A percentile compares a stretch with the other conserved stretches of the same genome.
These are phyloP conservation scores for Ostrea edulis DNA, from an alignment of 1,140 invertebrate genomes.

Conservation along the genomic window DNA sequence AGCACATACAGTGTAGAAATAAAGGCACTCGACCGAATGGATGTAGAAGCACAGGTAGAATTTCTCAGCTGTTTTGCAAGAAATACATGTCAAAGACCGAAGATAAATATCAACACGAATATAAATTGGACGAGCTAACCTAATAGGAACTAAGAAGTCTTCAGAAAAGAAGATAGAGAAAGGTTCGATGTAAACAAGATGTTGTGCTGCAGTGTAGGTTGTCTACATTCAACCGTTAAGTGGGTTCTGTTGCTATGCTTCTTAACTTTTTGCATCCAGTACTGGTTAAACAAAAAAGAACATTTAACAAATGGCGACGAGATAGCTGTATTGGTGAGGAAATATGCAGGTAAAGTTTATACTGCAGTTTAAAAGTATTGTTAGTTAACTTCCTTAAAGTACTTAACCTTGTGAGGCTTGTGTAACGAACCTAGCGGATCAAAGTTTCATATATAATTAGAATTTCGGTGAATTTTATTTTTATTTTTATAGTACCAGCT, in stretches of 20 bases:
- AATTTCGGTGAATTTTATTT: not conserved
- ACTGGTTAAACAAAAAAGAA: conserved; percentile 68
- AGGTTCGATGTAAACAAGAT: conserved; percentile 6
- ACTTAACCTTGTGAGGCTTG: too few species aligned
- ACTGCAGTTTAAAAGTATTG: too few species aligned
- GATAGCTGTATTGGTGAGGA: conserved; percentile 65
- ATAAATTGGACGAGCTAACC: not conserved
- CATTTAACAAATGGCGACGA: conserved; percentile 66
- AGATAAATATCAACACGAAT: not conserved
- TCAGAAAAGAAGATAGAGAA: not conserved
- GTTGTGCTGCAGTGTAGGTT: conserved; percentile 1
- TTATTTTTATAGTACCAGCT: too few species aligned
- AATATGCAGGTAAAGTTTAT: conserved; percentile 69
- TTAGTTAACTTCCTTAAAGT: too few species aligned
- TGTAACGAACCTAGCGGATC: conserved; percentile 2
- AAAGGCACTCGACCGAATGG: too few species aligned
- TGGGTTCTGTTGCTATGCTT: conserved; percentile 57
- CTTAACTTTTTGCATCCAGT: conserved; percentile 67
- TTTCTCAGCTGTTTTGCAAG: too few species aligned
- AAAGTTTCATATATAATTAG: not conserved
- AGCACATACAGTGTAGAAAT: too few species aligned
- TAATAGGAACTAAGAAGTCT: not conserved
- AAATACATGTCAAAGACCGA: too few species aligned
- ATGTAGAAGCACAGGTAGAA: too few species aligned
- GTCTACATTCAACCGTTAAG: conserved; percentile 52